Evolutionary conservation across 2,888 invertebrate species (phyloP), one percentile per base, ranked within the genome.

Genomic region (Clunio marinus): DNA sequence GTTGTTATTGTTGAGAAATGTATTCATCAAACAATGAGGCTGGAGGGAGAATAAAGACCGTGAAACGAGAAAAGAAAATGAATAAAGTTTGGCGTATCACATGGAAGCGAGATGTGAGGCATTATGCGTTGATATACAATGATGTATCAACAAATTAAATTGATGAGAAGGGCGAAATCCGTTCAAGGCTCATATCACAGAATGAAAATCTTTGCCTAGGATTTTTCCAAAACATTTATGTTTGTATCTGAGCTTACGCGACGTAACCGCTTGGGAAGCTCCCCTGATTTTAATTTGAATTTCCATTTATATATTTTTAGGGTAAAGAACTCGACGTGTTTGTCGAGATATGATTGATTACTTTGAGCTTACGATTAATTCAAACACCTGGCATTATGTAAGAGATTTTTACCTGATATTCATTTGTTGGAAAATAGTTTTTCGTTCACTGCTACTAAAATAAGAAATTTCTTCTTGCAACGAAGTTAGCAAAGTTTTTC

Each of bases 61-160:
- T 41, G 41, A 41, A 51, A 51, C n/a, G n/a, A n/a, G n/a, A n/a
- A n/a, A n/a, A n/a, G n/a, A n/a, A n/a, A n/a, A n/a, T n/a, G n/a
- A n/a, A n/a, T n/a, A n/a, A 51, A 7, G 22, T 22, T 51, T 17
- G 51, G 51, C 10, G 32, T 7, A 7, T 4, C 5, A 32, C 4
- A 32, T 4, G 32, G 32, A 32, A 8, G 32, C n/a, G 41, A 41
- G 41, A 2, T 5, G 41, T 41, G 41, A 32, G 41, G 27, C 37
- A 4, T 35, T 60, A 37, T 60, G 35, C 41, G 15, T 37, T 10
- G 20, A 63, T 41, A 22, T 62, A 17, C 20, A 32, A 35, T 62
- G 62, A 37, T 62, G 37, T 37, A 37, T 62, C 37, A 62, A 62
- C 62, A 41, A 62, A 41, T 62, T 62, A 62, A 62, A 62, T 62